Conservation (phyloP, 2,888 invertebrate genomes). For the Lithophane semibrunnea region DNA sequence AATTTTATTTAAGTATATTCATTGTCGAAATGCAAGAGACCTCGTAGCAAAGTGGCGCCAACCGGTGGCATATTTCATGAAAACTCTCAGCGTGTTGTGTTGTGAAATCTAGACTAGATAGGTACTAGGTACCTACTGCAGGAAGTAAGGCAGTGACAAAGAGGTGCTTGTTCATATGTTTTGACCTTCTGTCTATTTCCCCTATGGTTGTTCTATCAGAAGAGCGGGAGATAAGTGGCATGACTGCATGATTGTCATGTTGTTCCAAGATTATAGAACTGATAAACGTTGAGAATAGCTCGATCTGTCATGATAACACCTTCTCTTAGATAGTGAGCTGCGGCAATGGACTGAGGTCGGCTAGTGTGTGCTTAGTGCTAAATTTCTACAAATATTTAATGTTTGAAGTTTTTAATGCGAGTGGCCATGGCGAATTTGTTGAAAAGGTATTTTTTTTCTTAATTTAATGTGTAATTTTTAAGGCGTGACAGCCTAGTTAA, state of each 20-base stretch:
- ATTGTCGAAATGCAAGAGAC: not conserved
- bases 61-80: too few relatives aligned
- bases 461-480: not conserved
- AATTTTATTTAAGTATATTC: not conserved
- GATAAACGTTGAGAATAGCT: slow-evolving; percentile 75
- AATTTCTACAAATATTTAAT: slow-evolving; percentile 60
- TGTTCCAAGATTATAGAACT: slow-evolving; percentile 77
- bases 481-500: too few relatives aligned
- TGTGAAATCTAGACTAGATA: not conserved
- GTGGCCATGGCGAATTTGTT: slow-evolving; percentile 77
- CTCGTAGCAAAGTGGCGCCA: not conserved
- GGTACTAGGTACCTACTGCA: not conserved
- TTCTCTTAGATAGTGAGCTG: slow-evolving; percentile 67
- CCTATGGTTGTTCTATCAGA: slow-evolving; percentile 66
- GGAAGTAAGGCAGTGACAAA: not conserved
- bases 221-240: slow-evolving; percentile 62
- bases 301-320: slow-evolving; percentile 86
- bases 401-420: slow-evolving; percentile 47
- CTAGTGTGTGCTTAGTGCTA: slow-evolving; percentile 53
- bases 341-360: slow-evolving; percentile 60
- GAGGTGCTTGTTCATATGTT: not conserved
- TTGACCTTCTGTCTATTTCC: slow-evolving; percentile 37
- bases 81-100: not conserved
- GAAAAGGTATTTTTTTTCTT: slow-evolving; percentile 75
- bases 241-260: slow-evolving; percentile 84